These are phyloP conservation scores for Dendroctonus valens DNA, from an alignment of 1,140 invertebrate genomes.

Conservation along the genomic window DNA sequence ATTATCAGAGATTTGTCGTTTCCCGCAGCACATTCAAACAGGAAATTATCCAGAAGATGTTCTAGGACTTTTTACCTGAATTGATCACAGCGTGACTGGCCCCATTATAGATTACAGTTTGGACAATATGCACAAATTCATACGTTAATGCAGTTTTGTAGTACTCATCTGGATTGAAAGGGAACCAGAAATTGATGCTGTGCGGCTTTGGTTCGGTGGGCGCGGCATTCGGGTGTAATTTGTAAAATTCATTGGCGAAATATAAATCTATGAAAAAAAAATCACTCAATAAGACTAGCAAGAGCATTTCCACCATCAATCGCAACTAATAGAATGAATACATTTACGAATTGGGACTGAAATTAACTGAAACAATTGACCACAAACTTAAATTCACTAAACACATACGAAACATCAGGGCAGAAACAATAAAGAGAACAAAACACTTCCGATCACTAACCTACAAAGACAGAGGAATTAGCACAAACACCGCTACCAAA, in stretches of 20 bases:
- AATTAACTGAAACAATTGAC: background rate
- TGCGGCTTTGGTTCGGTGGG: conserved; percentile 4
- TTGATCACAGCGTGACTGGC: background rate
- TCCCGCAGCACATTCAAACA: too few relatives aligned
- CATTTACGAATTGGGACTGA: background rate
- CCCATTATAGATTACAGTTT: conserved; percentile 14
- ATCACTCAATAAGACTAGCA: too few relatives aligned
- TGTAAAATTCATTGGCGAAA: background rate
- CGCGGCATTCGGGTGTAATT: conserved; percentile 4
- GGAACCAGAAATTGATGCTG: conserved; percentile 14
- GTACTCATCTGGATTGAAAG: conserved; percentile 9
- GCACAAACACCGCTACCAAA: too few relatives aligned
- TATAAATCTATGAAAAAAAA: background rate
- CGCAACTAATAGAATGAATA: background rate
- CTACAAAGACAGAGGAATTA: too few relatives aligned
- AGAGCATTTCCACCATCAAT: background rate
- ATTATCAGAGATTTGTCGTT: too few relatives aligned
- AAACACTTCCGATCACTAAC: too few relatives aligned
- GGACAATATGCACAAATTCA: conserved; percentile 16
- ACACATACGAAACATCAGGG: too few relatives aligned
- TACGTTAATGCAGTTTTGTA: conserved; percentile 8
- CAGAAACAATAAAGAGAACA: too few relatives aligned
- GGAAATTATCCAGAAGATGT: too few relatives aligned
- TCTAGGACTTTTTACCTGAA: conserved; percentile 15
- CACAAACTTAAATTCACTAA: too few relatives aligned